phyloP scores from a whole-genome alignment of 1,140 invertebrate species.

The Conopomorpha cramerella region DNA sequence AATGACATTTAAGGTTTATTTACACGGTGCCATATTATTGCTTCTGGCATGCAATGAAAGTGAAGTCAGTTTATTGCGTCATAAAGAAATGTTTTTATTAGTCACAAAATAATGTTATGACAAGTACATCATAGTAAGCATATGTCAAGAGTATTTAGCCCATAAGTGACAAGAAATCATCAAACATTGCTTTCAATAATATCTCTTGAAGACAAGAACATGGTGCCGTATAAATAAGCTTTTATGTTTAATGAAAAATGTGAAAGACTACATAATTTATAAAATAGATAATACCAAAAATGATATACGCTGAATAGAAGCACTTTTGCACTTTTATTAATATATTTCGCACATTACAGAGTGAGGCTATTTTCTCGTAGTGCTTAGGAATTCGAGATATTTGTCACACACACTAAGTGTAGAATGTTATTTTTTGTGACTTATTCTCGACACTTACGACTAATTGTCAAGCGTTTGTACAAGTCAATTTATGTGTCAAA shows the following conservation, averaged over 20 bases:
- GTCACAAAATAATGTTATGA: not conserved
- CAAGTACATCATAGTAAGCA: no score
- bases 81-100: not conserved
- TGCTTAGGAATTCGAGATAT: not conserved
- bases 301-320: not conserved
- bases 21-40: no score
- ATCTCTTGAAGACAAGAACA: no score
- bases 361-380: not conserved
- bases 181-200: no score
- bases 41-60: no score
- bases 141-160: no score
- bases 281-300: not conserved
- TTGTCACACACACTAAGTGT: not conserved
- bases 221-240: no score
- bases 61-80: no score
- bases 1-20: no score
- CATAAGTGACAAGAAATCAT: no score
- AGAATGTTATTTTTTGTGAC: not conserved
- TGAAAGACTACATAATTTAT: no score
- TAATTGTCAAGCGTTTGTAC: not conserved
- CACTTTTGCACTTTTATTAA: not conserved
- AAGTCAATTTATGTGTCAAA: constrained; percentile 56
- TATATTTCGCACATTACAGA: not conserved
- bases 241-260: no score
- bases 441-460: not conserved